Evolutionary conservation across 30 jellyfish, hydroid and myxozoan species (phyloP).

Genomic region (Aurelia sp.): DNA sequence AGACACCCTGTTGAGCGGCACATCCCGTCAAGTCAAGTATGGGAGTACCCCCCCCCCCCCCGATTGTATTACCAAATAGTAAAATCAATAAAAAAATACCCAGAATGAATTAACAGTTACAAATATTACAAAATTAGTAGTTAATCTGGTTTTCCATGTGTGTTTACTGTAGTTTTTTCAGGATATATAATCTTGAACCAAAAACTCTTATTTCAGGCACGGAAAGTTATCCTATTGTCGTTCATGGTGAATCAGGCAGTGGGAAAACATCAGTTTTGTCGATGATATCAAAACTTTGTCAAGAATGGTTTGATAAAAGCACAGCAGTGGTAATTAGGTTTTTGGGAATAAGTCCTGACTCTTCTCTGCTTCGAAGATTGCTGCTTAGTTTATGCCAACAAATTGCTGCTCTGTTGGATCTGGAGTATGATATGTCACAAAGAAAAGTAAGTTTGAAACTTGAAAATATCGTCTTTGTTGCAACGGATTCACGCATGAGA

Average conservation of each 20-base stretch:
- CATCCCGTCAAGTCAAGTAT: too few relatives aligned
- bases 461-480: too few relatives aligned
- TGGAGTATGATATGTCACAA: conserved; percentile 20
- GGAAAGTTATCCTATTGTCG: conserved; percentile 52
- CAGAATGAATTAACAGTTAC: background rate
- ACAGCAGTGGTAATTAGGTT: conserved; percentile 52
- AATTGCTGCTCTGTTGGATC: conserved; percentile 41
- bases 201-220: conserved; percentile 18
- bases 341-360: conserved; percentile 80
- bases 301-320: conserved; percentile 38
- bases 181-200: too few relatives aligned
- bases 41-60: too few relatives aligned
- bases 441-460: conserved; percentile 20
- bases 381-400: conserved; percentile 68
- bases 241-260: conserved; percentile 82
- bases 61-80: too few relatives aligned
- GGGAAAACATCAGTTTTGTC: conserved; percentile 81
- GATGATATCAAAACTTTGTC: conserved; percentile 23
- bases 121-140: too few relatives aligned
- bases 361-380: conserved; percentile 66
- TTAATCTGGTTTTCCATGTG: too few relatives aligned
- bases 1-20: too few relatives aligned
- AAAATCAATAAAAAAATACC: background rate
- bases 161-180: too few relatives aligned
- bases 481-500: too few relatives aligned